phyloP scores from a whole-genome alignment of 2,113 vertebrate species.

The Theristicus caerulescens region DNA sequence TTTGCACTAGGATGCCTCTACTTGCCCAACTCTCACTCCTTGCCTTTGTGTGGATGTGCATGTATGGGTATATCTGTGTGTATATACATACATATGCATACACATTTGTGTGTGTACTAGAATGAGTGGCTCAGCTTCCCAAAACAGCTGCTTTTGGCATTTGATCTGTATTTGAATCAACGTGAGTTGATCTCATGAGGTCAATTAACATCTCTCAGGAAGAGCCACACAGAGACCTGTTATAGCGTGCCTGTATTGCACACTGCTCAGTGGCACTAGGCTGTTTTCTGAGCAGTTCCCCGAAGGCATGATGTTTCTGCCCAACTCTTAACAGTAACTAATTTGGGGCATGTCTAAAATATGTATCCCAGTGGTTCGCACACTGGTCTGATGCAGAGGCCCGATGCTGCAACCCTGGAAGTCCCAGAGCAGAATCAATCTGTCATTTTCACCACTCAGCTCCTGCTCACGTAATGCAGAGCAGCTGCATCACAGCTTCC shows the following conservation, averaged over 20 bases:
- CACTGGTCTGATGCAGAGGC: not conserved
- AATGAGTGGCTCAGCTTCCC: not conserved
- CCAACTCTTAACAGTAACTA: not conserved
- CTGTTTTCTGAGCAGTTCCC: not conserved
- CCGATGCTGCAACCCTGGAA: not conserved
- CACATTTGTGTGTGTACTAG: not conserved
- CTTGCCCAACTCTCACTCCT: not conserved
- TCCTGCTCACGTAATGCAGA: not conserved
- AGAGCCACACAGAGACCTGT: not conserved
- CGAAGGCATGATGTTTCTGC: not conserved
- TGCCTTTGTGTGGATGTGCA: no score
- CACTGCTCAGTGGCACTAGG: not conserved
- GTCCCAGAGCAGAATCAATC: not conserved
- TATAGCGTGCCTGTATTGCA: fast-evolving
- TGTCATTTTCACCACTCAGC: not conserved
- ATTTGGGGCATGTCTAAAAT: not conserved
- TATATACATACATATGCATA: no score
- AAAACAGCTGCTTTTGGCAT: not conserved
- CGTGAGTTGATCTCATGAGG: fast-evolving
- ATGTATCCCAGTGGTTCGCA: fast-evolving
- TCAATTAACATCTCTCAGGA: not conserved
- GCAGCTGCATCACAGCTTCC: not conserved
- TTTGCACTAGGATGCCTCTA: not conserved
- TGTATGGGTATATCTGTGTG: not conserved
- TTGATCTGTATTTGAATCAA: not conserved